Evolutionary conservation across 2,113 vertebrate genomes (phyloP).

Genomic region (Solea solea): DNA sequence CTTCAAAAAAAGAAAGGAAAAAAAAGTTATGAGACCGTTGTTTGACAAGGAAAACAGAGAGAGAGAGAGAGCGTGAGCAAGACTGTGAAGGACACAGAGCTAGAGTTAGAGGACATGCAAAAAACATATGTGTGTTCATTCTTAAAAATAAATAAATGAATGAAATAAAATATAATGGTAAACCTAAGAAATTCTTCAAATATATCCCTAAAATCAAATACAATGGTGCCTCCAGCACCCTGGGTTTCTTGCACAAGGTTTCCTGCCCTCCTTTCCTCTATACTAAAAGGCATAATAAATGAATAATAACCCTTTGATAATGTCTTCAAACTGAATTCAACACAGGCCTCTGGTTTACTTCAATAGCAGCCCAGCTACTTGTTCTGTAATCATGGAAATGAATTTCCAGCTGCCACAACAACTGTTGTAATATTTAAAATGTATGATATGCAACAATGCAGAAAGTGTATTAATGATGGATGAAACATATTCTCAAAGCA

Average conservation of each 20-base stretch:
- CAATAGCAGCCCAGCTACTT: conserved; percentile 41
- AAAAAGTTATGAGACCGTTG: background rate
- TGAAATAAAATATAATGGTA: conserved; percentile 5
- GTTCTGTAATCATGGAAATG: conserved; percentile 46
- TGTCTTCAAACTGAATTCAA: conserved; percentile 65
- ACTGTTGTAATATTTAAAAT: conserved; percentile 50
- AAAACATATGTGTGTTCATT: background rate
- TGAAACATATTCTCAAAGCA: conserved; percentile 8
- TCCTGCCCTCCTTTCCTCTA: conserved; percentile 15
- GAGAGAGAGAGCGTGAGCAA: too few species aligned
- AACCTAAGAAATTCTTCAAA: conserved; percentile 27
- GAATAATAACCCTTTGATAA: conserved; percentile 54
- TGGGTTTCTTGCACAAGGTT: background rate
- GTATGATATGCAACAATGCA: conserved; percentile 14
- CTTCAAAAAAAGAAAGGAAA: background rate
- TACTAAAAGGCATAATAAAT: conserved; percentile 56
- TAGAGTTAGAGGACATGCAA: background rate
- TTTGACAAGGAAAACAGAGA: too few species aligned
- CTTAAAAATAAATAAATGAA: conserved; percentile 18
- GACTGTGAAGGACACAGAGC: too few species aligned
- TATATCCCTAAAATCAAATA: conserved; percentile 35
- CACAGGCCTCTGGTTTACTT: conserved; percentile 40
- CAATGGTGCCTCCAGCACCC: conserved; percentile 3
- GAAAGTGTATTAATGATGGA: conserved; percentile 30
- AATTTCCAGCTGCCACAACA: conserved; percentile 43